Base-by-base conservation (phyloP, 2,113 vertebrate species). In the Epinephelus cyanopodus region DNA sequence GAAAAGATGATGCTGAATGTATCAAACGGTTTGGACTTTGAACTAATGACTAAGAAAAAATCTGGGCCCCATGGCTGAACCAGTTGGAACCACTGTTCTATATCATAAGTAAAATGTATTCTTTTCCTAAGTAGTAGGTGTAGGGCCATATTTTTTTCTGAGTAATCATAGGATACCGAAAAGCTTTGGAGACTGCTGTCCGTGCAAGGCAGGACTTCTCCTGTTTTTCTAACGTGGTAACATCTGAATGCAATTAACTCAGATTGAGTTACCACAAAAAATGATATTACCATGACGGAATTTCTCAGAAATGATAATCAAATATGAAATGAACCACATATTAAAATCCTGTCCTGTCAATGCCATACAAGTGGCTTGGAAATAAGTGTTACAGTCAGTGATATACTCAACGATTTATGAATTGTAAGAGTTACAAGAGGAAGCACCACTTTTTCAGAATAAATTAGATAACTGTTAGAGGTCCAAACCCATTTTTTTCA, bases 261-360 rank as follows among this genome's bases (percentile, higher is more conserved):
- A 39, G 11, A 67, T 11, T 79, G 47, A 15, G 17, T 52, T 42
- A 27, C 18, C 14, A 33, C 66, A 53, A 23, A 53, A 13, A 69
- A 33, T 52, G n/a, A 14, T 21, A 63, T 48, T n/a, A 18, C 53
- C 5, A 8, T 67, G 25, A 58, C n/a, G 1, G 15, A 53, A 18
- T 29, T 67, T 9, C 57, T 48, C 14, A 11, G 42, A 48, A 50
- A 50, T 39, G 42, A 14, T 57, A 65, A 56, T 54, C 21, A 42
- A 45, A 73, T 79, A 65, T 53, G 17, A 21, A 60, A 67, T 48
- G 4, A 67, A 79, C 61, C 54, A 61, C 14, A 53, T 33, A 72
- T 21, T 37, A 65, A 9, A 45, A 27, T 45, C 23, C n/a, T 29
- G 37, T 21, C 17, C 25, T 50, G 15, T 25, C 6, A 47, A 45